Base-by-base conservation (phyloP, 2,113 vertebrate genomes). In the Carassius auratus region DNA sequence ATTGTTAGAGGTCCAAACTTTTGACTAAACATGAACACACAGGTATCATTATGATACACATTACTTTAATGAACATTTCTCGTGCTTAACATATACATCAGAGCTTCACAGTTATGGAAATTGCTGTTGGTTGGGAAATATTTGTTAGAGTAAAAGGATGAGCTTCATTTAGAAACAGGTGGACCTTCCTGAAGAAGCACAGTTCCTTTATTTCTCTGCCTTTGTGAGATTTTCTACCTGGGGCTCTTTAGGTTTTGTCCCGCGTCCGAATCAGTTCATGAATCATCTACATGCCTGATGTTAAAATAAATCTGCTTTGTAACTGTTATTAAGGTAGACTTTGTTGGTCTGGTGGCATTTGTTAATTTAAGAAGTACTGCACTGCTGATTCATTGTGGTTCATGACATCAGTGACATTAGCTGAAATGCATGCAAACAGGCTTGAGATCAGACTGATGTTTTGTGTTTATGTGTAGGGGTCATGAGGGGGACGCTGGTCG, bases 311-410 rank as follows among this genome's bases (percentile, higher is more conserved):
- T 38, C 36, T 38, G 36, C 36, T 38, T 38, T 55, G 45, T 76
- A 30, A 55, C 26, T 2, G 14, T 76, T 33, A 55, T 55, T 30
- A 15, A 52, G 55, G 48, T 42, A 42, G 42, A 42, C 42, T 42
- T 42, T 42, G 42, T 42, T 45, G 48, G 74, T 81, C 21, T 19
- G 68, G 62, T 1, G 6, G 3, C 52, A 55, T 76, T 74, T 64
- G 26, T 76, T 76, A 81, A 87, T 15, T 15, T 14, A 50, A 71
- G 86, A 87, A 87, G 30, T 71, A 23, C 59, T 15, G 33, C 0
- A 3, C 1, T 26, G 30, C 76, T 81, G 45, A 42, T 14, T 81
- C 33, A 45, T 33, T 45, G n/a, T 84, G 71, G 73, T n/a, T 17
- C 3, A 62, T 55, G 74, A 52, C 36, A 75, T 42, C 15, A 30